These are phyloP conservation scores for Cinara cedri DNA, from an alignment of 2,888 invertebrate genomes.

Conservation along the genomic window DNA sequence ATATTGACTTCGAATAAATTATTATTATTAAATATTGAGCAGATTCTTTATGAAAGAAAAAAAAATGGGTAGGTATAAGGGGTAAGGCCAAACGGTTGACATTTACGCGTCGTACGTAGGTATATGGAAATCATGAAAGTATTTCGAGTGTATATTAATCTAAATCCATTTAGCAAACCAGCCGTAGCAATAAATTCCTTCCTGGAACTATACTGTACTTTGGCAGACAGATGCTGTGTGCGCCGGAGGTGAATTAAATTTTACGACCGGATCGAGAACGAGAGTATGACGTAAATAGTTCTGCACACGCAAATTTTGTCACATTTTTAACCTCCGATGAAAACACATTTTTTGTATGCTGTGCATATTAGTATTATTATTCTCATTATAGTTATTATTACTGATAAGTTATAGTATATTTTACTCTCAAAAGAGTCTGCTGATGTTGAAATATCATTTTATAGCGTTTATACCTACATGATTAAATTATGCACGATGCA, in stretches of 20 bases:
- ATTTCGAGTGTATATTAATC: neutral
- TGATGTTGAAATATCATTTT: no score
- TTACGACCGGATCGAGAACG: conserved; percentile 33
- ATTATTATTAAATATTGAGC: no score
- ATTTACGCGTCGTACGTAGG: neutral
- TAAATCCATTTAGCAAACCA: neutral
- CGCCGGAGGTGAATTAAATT: conserved; percentile 40
- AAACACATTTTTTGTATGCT: neutral
- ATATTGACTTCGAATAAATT: no score
- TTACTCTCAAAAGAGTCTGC: no score
- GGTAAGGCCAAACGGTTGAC: neutral
- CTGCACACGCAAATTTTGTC: conserved; percentile 25
- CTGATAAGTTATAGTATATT: no score
- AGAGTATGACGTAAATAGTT: conserved; percentile 33
- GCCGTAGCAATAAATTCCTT: conserved; percentile 8
- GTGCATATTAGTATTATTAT: no score
- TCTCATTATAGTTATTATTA: no score
- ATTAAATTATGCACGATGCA: no score
- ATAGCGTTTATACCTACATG: no score
- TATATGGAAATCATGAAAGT: conserved; percentile 6
- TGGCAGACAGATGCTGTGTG: conserved; percentile 4
- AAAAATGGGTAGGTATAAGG: no score
- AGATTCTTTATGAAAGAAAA: no score
- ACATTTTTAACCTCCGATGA: neutral
- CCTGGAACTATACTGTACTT: conserved; percentile 14